A percentile compares a stretch with the other conserved stretches of the same genome.
phyloP scores from a whole-genome alignment of 2,113 vertebrate genomes.

The Hemiprocne comata region DNA sequence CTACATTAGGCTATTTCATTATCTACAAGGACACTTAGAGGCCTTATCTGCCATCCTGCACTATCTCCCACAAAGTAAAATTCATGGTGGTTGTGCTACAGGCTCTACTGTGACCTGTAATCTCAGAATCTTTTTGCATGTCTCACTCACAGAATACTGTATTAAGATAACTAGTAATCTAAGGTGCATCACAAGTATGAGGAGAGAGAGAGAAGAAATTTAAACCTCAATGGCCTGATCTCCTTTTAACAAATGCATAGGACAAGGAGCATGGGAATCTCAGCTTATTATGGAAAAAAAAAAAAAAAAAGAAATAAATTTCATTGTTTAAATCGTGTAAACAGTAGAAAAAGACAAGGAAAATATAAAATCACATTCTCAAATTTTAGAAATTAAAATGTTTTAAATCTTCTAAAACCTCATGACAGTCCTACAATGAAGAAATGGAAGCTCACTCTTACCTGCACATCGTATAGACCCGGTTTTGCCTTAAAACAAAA shows the following conservation, averaged over 20 bases:
- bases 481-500: slow-evolving; percentile 96
- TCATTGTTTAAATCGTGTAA: neutral
- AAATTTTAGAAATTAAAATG: neutral
- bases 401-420: neutral
- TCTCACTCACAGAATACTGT: neutral
- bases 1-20: neutral
- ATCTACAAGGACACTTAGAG: neutral
- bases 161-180: neutral
- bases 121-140: neutral
- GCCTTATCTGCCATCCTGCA: neutral
- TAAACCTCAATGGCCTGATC: neutral
- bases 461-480: slow-evolving; percentile 89
- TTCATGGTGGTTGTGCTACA: neutral
- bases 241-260: neutral
- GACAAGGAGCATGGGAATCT: neutral
- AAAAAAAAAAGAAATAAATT: neutral
- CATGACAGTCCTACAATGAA: neutral
- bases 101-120: neutral
- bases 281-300: neutral
- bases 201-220: neutral
- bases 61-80: neutral
- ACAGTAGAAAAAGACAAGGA: neutral
- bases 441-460: slow-evolving; percentile 41
- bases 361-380: neutral
- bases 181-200: neutral